Conservation (phyloP, 2,113 vertebrate genomes). For the Eolophus roseicapilla region DNA sequence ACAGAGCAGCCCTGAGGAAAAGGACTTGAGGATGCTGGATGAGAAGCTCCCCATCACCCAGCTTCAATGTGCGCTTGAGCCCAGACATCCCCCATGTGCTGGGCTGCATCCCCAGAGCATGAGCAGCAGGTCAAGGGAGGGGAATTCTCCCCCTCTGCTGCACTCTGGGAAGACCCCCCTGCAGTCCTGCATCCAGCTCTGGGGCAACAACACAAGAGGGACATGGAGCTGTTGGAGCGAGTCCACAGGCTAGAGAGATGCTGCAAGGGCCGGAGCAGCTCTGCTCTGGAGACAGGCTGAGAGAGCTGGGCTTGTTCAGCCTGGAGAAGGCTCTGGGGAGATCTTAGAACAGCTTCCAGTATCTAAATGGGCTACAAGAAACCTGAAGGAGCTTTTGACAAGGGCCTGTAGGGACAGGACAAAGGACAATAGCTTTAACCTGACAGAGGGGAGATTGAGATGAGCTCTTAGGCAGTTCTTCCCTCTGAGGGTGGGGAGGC, state of each 20-base stretch:
- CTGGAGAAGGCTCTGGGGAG: background rate
- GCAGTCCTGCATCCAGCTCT: background rate
- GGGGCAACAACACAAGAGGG: background rate
- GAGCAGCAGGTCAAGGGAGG: background rate
- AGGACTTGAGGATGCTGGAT: background rate
- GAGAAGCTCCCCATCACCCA: background rate
- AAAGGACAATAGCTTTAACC: background rate
- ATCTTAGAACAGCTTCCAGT: background rate
- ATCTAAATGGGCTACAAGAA: background rate
- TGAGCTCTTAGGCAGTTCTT: background rate
- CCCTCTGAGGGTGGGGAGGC: background rate
- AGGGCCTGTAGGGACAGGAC: background rate
- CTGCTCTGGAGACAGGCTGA: background rate
- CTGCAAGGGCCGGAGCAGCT: background rate
- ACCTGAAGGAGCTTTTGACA: background rate
- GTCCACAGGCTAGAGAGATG: background rate
- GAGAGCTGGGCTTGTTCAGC: background rate
- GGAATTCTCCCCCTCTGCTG: background rate
- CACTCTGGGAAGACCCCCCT: background rate
- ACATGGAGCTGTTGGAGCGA: background rate
- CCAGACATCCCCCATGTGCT: background rate
- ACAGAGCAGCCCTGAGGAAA: background rate
- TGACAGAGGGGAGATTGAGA: background rate
- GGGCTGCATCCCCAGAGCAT: background rate
- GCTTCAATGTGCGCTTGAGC: background rate